Conservation (phyloP, 2,113 vertebrate species). For the Galemys pyrenaicus region DNA sequence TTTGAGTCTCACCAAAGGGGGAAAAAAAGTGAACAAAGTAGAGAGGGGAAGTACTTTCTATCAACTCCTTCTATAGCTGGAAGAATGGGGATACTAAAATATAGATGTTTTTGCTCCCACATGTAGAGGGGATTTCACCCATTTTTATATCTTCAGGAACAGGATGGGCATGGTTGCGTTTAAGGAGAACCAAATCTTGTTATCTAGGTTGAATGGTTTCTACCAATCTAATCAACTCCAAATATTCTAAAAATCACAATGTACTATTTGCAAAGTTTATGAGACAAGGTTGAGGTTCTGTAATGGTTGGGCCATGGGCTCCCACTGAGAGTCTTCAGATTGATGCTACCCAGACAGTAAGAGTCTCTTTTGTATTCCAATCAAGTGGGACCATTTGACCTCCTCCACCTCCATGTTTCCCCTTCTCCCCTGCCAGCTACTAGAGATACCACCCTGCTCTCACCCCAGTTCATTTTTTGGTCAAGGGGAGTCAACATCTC, state of each 20-base stretch:
- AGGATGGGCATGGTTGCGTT: background rate
- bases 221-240: background rate
- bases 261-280: background rate
- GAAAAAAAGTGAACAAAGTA: background rate
- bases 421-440: rapidly evolving
- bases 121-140: background rate
- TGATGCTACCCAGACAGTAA: background rate
- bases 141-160: background rate
- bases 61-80: background rate
- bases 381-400: rapidly evolving
- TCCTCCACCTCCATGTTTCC: rapidly evolving
- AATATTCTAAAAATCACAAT: background rate
- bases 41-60: background rate
- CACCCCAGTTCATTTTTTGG: background rate
- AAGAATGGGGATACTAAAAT: background rate
- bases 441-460: background rate
- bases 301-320: background rate
- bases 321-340: background rate
- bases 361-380: background rate
- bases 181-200: background rate
- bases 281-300: background rate
- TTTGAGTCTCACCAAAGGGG: background rate
- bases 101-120: background rate
- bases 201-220: background rate
- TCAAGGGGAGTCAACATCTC: background rate